phyloP scores from a whole-genome alignment of 2,888 invertebrate genomes.

The Cordilura impudica region DNA sequence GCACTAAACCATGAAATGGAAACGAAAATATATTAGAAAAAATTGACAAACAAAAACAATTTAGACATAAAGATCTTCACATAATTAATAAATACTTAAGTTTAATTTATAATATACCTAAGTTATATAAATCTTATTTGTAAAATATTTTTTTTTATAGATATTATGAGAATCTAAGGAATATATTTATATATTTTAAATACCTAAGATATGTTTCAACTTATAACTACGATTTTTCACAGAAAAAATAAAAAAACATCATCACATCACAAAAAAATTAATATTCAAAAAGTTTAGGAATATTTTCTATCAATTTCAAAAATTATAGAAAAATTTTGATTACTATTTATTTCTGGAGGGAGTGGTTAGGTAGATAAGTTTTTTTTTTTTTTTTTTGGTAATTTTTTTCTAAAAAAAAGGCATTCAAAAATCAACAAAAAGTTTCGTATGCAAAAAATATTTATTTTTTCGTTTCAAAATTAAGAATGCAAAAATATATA shows the following conservation, averaged over 20 bases:
- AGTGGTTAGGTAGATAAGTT: neutral
- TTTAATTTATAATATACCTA: constrained; percentile 20
- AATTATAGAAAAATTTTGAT: constrained; percentile 33
- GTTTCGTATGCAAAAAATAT: constrained; percentile 7
- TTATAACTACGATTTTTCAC: neutral
- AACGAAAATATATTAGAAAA: constrained; percentile 38
- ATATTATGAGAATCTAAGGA: constrained; percentile 8
- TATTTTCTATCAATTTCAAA: constrained; percentile 16
- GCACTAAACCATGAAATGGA: constrained; percentile 83
- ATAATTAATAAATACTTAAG: constrained; percentile 9
- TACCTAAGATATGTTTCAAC: neutral
- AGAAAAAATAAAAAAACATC: constrained; percentile 65
- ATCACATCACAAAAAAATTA: constrained; percentile 72
- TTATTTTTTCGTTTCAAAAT: neutral
- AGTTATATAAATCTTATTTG: neutral
- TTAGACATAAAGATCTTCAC: constrained; percentile 59
- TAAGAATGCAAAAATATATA: constrained; percentile 17
- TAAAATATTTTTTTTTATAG: neutral
- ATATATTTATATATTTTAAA: constrained; percentile 8
- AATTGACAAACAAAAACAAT: neutral
- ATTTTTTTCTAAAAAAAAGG: constrained; percentile 18
- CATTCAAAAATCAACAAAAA: constrained; percentile 41
- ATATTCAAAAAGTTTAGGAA: constrained; percentile 30
- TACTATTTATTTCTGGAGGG: neutral
- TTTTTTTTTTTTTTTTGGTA: neutral